phyloP scores from a whole-genome alignment of 2,797 vertebrate genomes.

The Decapterus maruadsi region DNA sequence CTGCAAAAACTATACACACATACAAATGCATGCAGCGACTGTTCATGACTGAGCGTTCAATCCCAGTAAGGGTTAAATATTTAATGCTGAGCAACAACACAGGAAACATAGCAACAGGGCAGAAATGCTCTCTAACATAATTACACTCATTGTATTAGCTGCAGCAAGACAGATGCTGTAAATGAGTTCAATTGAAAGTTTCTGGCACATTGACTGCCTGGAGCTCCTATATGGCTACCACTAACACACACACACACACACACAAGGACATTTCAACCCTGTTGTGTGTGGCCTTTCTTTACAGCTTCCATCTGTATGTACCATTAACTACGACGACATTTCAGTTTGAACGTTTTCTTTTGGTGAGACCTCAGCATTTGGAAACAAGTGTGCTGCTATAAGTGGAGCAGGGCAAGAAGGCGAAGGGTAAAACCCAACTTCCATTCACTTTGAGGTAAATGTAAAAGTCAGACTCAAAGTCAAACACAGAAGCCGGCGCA shows the following conservation, averaged over 20 bases:
- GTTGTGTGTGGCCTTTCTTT: not conserved
- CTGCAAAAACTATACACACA: not conserved
- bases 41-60: slow-evolving; percentile 30
- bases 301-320: not conserved
- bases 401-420: not conserved
- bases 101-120: slow-evolving; percentile 15
- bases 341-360: not conserved
- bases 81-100: slow-evolving; percentile 32
- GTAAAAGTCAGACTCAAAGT: not conserved
- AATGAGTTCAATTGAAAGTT: slow-evolving; percentile 14
- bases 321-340: not conserved
- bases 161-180: slow-evolving; percentile 14
- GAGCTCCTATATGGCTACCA: not conserved
- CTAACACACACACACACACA: not conserved
- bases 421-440: not conserved
- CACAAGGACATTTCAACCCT: not conserved
- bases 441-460: not conserved
- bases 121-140: slow-evolving; percentile 16
- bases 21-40: not conserved
- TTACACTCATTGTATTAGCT: slow-evolving; percentile 32
- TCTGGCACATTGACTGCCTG: slow-evolving; percentile 1
- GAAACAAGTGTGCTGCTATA: not conserved
- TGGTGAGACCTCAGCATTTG: not conserved
- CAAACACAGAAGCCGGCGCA: not conserved
- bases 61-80: slow-evolving; percentile 35